Percentiles rank a stretch among this genome's conserved stretches.
Evolutionary conservation across 2,113 vertebrate species (phyloP).

Genomic region (Onychostoma macrolepis): DNA sequence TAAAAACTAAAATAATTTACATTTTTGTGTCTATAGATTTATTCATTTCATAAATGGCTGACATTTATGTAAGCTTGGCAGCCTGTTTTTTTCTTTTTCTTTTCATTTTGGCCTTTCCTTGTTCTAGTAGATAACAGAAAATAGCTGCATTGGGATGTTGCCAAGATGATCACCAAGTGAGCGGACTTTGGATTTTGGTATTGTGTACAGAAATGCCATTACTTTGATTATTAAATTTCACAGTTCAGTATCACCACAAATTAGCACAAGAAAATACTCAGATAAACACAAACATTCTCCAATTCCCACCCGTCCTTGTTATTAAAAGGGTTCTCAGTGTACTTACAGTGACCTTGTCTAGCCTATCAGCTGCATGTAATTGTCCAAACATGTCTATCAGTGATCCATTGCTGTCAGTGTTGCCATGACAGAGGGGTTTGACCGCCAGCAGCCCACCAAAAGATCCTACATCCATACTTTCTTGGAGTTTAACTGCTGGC

Average conservation of each 20-base stretch:
- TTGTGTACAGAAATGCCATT: not conserved
- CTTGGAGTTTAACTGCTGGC: constrained; percentile 45
- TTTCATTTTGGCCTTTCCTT: not conserved
- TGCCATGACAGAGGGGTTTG: not conserved
- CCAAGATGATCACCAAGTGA: not conserved
- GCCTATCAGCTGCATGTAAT: constrained; percentile 9
- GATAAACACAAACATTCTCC: not conserved
- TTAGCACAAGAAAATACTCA: not conserved
- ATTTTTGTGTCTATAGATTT: not conserved
- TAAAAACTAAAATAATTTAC: too few relatives aligned
- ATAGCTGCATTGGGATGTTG: not conserved
- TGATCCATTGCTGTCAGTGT: constrained; percentile 35
- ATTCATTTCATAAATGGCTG: not conserved
- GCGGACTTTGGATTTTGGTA: not conserved
- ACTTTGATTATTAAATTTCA: not conserved
- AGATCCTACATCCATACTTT: constrained; percentile 17
- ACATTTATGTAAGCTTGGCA: not conserved
- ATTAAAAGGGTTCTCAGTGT: not conserved
- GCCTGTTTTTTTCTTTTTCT: not conserved
- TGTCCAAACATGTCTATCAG: constrained; percentile 16
- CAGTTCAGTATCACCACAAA: constrained; percentile 3
- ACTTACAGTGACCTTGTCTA: not conserved
- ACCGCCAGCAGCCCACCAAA: not conserved
- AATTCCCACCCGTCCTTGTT: not conserved
- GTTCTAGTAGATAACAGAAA: not conserved